Evolutionary conservation across 2,888 invertebrate genomes (phyloP), one percentile per base, ranked within the genome.

Genomic region (Dugesia japonica): DNA sequence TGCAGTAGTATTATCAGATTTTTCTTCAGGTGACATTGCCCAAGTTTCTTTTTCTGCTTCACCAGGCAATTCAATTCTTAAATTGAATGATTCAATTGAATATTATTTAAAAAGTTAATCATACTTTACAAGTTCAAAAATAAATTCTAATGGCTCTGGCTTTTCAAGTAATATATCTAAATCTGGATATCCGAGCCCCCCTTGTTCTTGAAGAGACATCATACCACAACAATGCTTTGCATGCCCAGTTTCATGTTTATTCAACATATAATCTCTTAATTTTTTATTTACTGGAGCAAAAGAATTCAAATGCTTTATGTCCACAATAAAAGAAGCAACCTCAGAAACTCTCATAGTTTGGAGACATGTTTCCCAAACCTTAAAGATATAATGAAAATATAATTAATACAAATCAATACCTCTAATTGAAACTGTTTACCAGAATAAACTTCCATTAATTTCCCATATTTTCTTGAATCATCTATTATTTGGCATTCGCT

Each of bases 361-460:
- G 13, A 98, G 87, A 81, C 94, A 90, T 15, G 88, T 89, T 86
- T 98, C 98, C 93, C 95, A 97, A 4, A 83, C 42, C 74, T 71
- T 20, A 15, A 31, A 15, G 9, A 20, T 73, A 20, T 9, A 27
- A 28, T 27, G 23, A 13, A 27, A 17, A 73, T 9, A 15, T n/a
- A 7, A 7, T 71, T 7, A 23, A 72, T 28, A 9, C 20, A 28
- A 28, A 23, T 72, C 20, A 28, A 31, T 9, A 92, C 90, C 86
- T 95, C 94, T 76, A 98, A 85, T 83, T 97, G 97, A 83, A 99
- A 98, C 83, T 97, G 91, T 84, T 95, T 97, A 0, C 98, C 98
- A 79, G 97, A 87, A 1, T 97, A 89, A 27, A 98, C 86, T 81
- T 95, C 91, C 90, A 98, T 90, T 0, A 95, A 94, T 78, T 83